These are phyloP conservation scores for Adelphocoris suturalis DNA, from an alignment of 2,888 invertebrate genomes.

Conservation along the genomic window DNA sequence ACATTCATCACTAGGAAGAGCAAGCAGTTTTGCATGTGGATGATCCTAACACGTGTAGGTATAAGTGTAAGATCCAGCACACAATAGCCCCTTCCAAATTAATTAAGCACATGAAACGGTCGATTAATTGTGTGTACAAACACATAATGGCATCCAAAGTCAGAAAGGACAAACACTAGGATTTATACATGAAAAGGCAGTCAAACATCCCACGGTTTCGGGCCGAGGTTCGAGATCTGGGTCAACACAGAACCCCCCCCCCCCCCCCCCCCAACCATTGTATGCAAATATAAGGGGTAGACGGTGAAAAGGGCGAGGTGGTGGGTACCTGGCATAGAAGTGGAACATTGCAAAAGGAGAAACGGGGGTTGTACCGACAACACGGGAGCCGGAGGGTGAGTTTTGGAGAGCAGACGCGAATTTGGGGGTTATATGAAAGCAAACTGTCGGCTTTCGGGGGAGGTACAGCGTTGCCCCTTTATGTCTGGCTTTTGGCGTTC, in stretches of 20 bases:
- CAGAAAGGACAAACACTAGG: not conserved
- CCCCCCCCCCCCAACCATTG: not conserved
- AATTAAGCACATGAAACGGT: slow-evolving; percentile 18
- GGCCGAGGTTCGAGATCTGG: slow-evolving; percentile 36
- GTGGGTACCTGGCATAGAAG: slow-evolving; percentile 34
- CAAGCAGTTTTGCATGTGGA: no score
- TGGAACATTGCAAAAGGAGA: slow-evolving; percentile 32
- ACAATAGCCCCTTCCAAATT: not conserved
- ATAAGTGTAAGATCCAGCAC: not conserved
- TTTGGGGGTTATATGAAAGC: slow-evolving; percentile 23
- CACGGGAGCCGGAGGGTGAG: slow-evolving; percentile 9
- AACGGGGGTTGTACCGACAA: slow-evolving; percentile 11
- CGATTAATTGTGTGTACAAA: slow-evolving; percentile 21
- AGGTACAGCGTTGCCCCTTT: slow-evolving; percentile 1
- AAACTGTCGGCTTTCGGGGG: not conserved
- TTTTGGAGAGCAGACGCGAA: slow-evolving; percentile 18
- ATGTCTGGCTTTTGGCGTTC: slow-evolving; percentile 15
- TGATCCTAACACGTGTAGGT: not conserved
- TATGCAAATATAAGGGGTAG: slow-evolving; percentile 30
- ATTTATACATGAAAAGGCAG: slow-evolving; percentile 36
- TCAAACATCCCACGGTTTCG: slow-evolving; percentile 28
- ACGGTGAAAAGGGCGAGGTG: slow-evolving; percentile 20
- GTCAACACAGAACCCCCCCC: slow-evolving; percentile 1
- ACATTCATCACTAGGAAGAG: no score
- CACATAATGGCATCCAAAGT: slow-evolving; percentile 12